Evolutionary conservation across 2,797 vertebrate species (phyloP).

Genomic region (Oophaga sylvatica): DNA sequence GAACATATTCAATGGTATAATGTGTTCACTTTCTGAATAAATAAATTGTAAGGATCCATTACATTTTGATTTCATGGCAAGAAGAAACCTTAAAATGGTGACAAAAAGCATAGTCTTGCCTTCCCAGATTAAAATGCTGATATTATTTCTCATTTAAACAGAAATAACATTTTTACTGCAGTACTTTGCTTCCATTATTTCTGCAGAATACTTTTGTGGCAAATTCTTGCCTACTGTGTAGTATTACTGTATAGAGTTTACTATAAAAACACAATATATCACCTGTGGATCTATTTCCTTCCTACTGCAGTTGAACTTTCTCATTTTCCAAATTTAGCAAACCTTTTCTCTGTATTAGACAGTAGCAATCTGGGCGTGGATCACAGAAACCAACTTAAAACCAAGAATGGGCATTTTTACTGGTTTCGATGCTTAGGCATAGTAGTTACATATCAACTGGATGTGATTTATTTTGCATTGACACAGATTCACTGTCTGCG

Average conservation of each 20-base stretch:
- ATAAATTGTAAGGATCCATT: not conserved
- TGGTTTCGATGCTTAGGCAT: not conserved
- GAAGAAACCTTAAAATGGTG: constrained; percentile 2
- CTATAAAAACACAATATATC: constrained; percentile 8
- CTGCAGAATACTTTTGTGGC: constrained; percentile 2
- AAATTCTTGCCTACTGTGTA: constrained; percentile 16
- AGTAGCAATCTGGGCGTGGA: not conserved
- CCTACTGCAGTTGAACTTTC: constrained; percentile 2
- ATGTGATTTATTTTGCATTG: not conserved
- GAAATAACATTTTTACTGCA: constrained; percentile 23
- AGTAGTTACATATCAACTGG: not conserved
- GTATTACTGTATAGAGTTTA: constrained; percentile 9
- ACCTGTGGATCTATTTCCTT: not conserved
- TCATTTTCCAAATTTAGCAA: constrained; percentile 62
- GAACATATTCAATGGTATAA: not conserved
- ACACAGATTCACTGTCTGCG: not conserved
- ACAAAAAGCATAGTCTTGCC: constrained; percentile 19
- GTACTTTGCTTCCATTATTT: constrained; percentile 33
- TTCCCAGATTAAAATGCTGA: not conserved
- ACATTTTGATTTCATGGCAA: constrained; percentile 18
- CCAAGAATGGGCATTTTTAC: constrained; percentile 54
- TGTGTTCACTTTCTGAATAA: constrained; percentile 8
- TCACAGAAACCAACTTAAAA: constrained; percentile 26
- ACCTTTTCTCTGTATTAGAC: constrained; percentile 24
- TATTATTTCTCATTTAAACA: constrained; percentile 25